Evolutionary conservation across 2,113 vertebrate genomes (phyloP), one percentile per base, ranked within the genome.

Genomic region (Pardalotus punctatus): DNA sequence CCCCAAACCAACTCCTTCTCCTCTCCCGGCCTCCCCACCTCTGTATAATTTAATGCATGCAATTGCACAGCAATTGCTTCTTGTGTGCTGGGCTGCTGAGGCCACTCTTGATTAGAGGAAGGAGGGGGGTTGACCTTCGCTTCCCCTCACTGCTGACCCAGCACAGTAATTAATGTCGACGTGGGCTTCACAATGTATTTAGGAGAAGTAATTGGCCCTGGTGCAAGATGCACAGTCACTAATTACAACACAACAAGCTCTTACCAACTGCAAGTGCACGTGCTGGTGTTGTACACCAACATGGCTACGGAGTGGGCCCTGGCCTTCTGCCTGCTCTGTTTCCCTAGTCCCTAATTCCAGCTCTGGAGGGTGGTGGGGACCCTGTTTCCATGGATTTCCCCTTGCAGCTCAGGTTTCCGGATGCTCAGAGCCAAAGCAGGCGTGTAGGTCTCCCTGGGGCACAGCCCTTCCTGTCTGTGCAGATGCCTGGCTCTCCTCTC

Each of bases 1-100:
- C 67, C 90, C 90, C 85, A 96, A 90, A 92, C 53, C 69, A 58
- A 28, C 79, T 93, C 48, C 86, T 56, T 71, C 81, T 92, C 82
- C 82, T 81, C 65, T 73, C 71, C 42, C 5, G 1, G 50, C 80
- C 45, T 83, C 73, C 67, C 61, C 47, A 76, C 13, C 29, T 84
- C 89, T 47, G 51, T 93, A 58, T 88, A 88, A 94, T 97, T 94
- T 94, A 93, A 65, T 80, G 67, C 33, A 15, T 86, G 65, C 94
- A 93, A 78, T 96, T 95, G 86, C 94, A 81, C 93, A 90, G 80
- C 95, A 95, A 94, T 96, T 95, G 89, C 95, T 94, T 94, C 80
- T 90, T 1, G 7, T 96, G 93, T 94, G 76, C 88, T 81, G 88
- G 70, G 82, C 71, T 94, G 82, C 93, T 5, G 85, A 86, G 84